Percentiles rank a stretch among this genome's conserved stretches.
These are phyloP conservation scores for Nasonia giraulti DNA, from an alignment of 1,140 invertebrate genomes.

Conservation along the genomic window DNA sequence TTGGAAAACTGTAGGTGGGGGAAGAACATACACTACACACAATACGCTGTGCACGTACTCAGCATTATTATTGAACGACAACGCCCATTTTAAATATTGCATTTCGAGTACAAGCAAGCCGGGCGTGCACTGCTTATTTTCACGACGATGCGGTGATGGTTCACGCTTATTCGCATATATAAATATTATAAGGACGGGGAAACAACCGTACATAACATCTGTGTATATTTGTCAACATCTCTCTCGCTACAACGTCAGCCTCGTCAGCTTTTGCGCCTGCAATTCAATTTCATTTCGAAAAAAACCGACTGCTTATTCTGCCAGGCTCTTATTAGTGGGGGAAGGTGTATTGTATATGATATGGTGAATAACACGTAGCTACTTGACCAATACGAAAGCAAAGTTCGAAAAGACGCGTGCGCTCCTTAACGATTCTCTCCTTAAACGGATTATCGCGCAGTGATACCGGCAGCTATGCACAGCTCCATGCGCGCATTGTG, in stretches of 20 bases:
- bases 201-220: constrained; percentile 17
- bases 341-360: neutral
- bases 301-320: neutral
- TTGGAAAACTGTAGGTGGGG: neutral
- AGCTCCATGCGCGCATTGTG: neutral
- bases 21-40: neutral
- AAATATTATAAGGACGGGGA: constrained; percentile 13
- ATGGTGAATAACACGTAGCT: neutral
- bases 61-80: neutral
- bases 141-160: constrained; percentile 65
- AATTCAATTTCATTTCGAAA: constrained; percentile 26
- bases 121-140: constrained; percentile 59
- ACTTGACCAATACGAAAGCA: neutral
- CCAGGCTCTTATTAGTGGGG: neutral
- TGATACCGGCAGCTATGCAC: neutral
- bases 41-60: constrained; percentile 10
- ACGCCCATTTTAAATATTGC: neutral
- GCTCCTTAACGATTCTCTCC: neutral
- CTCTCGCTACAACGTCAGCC: constrained; percentile 7
- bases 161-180: constrained; percentile 63
- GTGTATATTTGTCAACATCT: constrained; percentile 24
- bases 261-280: neutral
- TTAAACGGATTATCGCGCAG: constrained; percentile 30
- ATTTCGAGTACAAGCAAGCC: neutral
- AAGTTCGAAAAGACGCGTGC: too few species aligned